These are phyloP conservation scores for Catocala nupta DNA, from an alignment of 2,888 invertebrate species.

Conservation along the genomic window DNA sequence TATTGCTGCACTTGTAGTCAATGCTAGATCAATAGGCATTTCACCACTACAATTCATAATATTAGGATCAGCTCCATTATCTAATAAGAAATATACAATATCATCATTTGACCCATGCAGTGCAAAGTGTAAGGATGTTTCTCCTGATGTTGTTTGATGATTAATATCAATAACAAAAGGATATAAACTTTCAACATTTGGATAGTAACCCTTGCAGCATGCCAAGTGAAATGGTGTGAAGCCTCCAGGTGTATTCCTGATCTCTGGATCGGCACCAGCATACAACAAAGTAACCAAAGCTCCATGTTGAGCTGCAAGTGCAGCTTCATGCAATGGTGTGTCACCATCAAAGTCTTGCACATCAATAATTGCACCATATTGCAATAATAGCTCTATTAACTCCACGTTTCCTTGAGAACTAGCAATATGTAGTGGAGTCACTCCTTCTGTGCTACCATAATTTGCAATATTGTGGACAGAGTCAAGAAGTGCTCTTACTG, in stretches of 20 bases:
- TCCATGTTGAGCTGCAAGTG: slow-evolving; percentile 63
- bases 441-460: slow-evolving; percentile 79
- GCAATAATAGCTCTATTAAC: slow-evolving; percentile 72
- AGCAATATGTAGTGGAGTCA: slow-evolving; percentile 80
- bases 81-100: slow-evolving; percentile 72
- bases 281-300: slow-evolving; percentile 71
- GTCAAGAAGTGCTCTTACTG: slow-evolving; percentile 71
- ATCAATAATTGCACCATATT: slow-evolving; percentile 76
- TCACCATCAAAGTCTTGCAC: slow-evolving; percentile 84
- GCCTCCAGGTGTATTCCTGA: slow-evolving; percentile 68
- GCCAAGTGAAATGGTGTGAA: slow-evolving; percentile 81
- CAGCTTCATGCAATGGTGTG: slow-evolving; percentile 82
- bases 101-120: slow-evolving; percentile 66
- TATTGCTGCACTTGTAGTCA: slow-evolving; percentile 59
- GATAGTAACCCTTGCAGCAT: slow-evolving; percentile 72
- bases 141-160: slow-evolving; percentile 66
- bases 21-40: slow-evolving; percentile 72
- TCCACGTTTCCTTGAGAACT: slow-evolving; percentile 75
- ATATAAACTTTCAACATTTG: slow-evolving; percentile 66
- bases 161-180: slow-evolving; percentile 77
- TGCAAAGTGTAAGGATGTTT: slow-evolving; percentile 75
- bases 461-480: slow-evolving; percentile 75
- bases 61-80: slow-evolving; percentile 76
- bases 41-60: slow-evolving; percentile 68
- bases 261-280: slow-evolving; percentile 77